Evolutionary conservation across 2,797 vertebrate species (phyloP).

Genomic region (Poeciliopsis presidionis): DNA sequence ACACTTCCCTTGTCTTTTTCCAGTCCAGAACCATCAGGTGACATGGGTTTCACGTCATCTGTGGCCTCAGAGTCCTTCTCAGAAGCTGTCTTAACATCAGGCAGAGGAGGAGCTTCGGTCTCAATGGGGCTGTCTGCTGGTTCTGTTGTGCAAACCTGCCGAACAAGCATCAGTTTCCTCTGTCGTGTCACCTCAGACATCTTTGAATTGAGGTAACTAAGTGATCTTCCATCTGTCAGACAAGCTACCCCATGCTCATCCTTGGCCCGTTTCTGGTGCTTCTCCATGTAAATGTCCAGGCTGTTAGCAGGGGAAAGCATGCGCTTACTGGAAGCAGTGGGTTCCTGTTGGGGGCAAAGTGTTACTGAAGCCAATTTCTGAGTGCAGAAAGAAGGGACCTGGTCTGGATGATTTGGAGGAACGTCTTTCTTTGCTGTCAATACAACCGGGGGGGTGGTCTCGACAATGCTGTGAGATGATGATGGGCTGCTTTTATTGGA

Average conservation of each 20-base stretch:
- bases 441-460: slow-evolving; percentile 74
- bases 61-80: slow-evolving; percentile 71
- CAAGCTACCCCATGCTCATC: slow-evolving; percentile 95
- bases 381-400: slow-evolving; percentile 67
- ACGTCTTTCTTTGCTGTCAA: slow-evolving; percentile 78
- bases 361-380: slow-evolving; percentile 88
- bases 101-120: slow-evolving; percentile 79
- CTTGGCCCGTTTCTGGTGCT: slow-evolving; percentile 97
- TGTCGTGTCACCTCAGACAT: slow-evolving; percentile 85
- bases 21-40: slow-evolving; percentile 71
- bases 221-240: slow-evolving; percentile 81
- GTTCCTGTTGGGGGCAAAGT: slow-evolving; percentile 92
- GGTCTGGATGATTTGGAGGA: slow-evolving; percentile 73
- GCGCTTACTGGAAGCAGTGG: slow-evolving; percentile 94
- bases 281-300: slow-evolving; percentile 99
- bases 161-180: slow-evolving; percentile 91
- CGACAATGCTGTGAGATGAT: slow-evolving; percentile 64
- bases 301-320: slow-evolving; percentile 99
- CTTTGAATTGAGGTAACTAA: slow-evolving; percentile 82
- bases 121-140: slow-evolving; percentile 88
- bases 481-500: slow-evolving; percentile 75
- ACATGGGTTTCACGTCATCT: slow-evolving; percentile 71
- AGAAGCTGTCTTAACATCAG: slow-evolving; percentile 67
- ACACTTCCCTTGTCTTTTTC: slow-evolving; percentile 76
- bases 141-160: slow-evolving; percentile 94